Evolutionary conservation across 2,888 invertebrate species (phyloP).

Genomic region (Plutella xylostella): DNA sequence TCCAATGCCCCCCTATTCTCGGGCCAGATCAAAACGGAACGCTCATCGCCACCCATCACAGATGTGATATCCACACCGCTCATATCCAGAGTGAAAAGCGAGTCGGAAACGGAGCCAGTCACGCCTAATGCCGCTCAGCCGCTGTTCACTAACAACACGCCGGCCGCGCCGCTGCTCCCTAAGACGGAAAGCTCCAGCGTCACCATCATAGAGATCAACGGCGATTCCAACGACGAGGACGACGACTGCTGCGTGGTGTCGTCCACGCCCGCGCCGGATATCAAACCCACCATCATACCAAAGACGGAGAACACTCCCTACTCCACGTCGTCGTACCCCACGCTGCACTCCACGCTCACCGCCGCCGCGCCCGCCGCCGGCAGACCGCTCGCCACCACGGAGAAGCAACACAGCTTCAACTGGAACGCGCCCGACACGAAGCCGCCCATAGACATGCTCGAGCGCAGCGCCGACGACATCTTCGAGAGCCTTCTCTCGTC

Average conservation of each 20-base stretch:
- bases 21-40: constrained; percentile 48
- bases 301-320: constrained; percentile 35
- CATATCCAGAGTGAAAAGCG: constrained; percentile 44
- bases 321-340: constrained; percentile 27
- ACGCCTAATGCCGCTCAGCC: constrained; percentile 18
- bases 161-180: constrained; percentile 31
- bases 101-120: constrained; percentile 42
- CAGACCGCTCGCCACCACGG: constrained; percentile 28
- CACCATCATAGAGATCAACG: constrained; percentile 59
- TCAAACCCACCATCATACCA: constrained; percentile 44
- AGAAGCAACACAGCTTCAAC: constrained; percentile 58
- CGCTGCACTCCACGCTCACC: constrained; percentile 12
- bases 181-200: constrained; percentile 43
- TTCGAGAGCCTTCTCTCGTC: constrained; percentile 56
- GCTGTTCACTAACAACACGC: constrained; percentile 18
- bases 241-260: constrained; percentile 63
- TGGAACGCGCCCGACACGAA: constrained; percentile 63
- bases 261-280: constrained; percentile 52
- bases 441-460: constrained; percentile 49
- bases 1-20: constrained; percentile 34
- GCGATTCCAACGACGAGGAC: constrained; percentile 60
- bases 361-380: constrained; percentile 22
- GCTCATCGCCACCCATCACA: constrained; percentile 36
- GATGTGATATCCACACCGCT: constrained; percentile 33
- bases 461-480: constrained; percentile 60